Conservation (phyloP, 2,797 vertebrate genomes). For the Lerista edwardsae region DNA sequence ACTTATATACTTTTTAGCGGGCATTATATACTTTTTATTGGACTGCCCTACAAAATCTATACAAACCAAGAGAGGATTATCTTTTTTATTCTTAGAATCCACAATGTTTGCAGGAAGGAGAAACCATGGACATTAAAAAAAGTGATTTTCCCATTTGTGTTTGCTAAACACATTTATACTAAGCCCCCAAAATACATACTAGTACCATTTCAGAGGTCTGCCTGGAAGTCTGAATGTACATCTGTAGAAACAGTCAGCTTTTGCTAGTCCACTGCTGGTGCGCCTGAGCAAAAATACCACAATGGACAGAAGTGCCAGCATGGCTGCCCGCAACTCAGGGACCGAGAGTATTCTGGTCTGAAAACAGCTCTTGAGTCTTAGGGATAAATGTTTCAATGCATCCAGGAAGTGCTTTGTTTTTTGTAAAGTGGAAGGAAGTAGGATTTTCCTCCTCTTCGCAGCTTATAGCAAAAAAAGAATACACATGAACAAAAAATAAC, state of each 20-base stretch:
- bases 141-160: not conserved
- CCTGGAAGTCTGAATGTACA: too few species aligned
- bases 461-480: not conserved
- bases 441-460: not conserved
- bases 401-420: not conserved
- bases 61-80: not conserved
- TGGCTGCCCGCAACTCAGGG: too few species aligned
- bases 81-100: not conserved
- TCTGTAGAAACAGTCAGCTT: too few species aligned
- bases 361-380: too few species aligned
- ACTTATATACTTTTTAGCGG: conserved; percentile 22
- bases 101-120: not conserved
- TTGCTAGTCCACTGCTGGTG: too few species aligned
- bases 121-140: not conserved
- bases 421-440: not conserved
- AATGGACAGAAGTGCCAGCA: too few species aligned
- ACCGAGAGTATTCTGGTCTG: too few species aligned
- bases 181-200: not conserved
- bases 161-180: not conserved
- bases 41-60: conserved; percentile 13
- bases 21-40: conserved; percentile 25
- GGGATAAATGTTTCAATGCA: not conserved
- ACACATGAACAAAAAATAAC: too few species aligned
- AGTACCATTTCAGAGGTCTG: too few species aligned
- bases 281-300: too few species aligned